Evolutionary conservation across 2,113 vertebrate species (phyloP), one percentile per base, ranked within the genome.

Genomic region (Cyrtonyx montezumae): DNA sequence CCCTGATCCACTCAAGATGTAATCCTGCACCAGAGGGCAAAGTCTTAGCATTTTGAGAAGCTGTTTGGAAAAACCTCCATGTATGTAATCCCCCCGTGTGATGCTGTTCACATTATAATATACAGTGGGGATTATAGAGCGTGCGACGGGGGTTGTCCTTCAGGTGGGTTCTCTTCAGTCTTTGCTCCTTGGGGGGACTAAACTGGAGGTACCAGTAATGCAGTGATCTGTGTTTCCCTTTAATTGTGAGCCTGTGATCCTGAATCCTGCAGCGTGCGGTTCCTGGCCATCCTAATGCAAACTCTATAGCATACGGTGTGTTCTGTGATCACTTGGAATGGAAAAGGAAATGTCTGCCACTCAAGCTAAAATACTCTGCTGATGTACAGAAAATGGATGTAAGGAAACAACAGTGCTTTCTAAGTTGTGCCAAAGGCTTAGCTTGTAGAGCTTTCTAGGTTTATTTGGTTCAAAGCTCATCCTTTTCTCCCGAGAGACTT

Each of bases 111-210:
- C 7, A 2, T 26, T 5, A 30, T 32, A n/a, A 2, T 12, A 46
- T 6, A 4, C 0, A 0, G n/a, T 7, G 40, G 42, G 23, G 25
- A 10, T 2, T 0, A 18, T 65, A 74, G 59, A 43, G 42, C 32
- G 1, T 23, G 42, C 1, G 0, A 6, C 0, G 0, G 19, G 21
- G 23, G 0, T 7, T 84, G 46, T 66, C 36, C 53, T 91, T 34
- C 4, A 16, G 67, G n/a, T 62, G 4, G 5, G 8, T 62, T 88
- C 49, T 43, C 34, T 37, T 55, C 6, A 8, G 43, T 51, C 0
- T 0, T 19, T 48, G 12, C 65, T 81, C 67, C 61, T 3, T 4
- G 43, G 68, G 36, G 36, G 62, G 84, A 9, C 51, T 71, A 69
- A 37, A 20, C 1, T 2, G 55, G 79, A 85, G 34, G 36, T 23